These are phyloP conservation scores for Tylochromis polylepis DNA, from an alignment of 2,113 vertebrate species.

Conservation along the genomic window DNA sequence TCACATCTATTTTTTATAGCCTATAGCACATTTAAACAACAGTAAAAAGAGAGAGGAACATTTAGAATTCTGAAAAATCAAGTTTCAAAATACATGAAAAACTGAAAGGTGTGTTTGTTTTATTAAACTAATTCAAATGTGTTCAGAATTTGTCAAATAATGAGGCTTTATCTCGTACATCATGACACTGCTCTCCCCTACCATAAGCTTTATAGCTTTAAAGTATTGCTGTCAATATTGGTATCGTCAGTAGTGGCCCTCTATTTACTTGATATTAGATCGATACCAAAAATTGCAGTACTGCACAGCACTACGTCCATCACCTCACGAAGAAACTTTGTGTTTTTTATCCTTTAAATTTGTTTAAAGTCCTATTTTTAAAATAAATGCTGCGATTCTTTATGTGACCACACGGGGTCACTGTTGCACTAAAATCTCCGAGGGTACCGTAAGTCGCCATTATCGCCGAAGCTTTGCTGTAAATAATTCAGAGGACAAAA, in stretches of 20 bases:
- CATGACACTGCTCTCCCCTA: background rate
- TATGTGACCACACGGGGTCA: slow-evolving; percentile 6
- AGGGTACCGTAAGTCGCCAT: background rate
- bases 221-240: background rate
- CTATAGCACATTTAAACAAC: background rate
- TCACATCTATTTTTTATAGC: background rate
- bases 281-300: background rate
- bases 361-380: background rate
- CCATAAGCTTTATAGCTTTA: background rate
- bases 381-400: background rate
- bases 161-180: background rate
- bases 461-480: background rate
- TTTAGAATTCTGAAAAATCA: background rate
- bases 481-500: background rate
- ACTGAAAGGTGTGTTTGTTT: background rate
- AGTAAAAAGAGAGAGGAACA: background rate
- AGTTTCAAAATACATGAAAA: background rate
- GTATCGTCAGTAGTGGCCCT: background rate
- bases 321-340: background rate
- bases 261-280: background rate
- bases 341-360: background rate
- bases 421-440: slow-evolving; percentile 20
- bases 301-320: background rate
- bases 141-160: background rate
- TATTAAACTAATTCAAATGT: background rate